These are phyloP conservation scores for Lasius fuliginosus DNA, from an alignment of 2,888 invertebrate species.

Conservation along the genomic window DNA sequence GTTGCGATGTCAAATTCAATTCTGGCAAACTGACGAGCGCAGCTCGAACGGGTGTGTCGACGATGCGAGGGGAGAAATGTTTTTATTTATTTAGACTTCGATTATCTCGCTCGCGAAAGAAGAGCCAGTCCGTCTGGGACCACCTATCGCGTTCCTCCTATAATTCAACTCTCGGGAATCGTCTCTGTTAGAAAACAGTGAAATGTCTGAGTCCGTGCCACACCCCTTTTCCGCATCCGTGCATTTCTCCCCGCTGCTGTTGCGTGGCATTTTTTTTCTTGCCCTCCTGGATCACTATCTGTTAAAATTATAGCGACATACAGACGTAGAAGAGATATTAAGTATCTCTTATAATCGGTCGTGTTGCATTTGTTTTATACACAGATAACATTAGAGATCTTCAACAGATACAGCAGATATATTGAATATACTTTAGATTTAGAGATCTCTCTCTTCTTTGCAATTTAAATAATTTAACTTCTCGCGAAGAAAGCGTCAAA, in stretches of 20 bases:
- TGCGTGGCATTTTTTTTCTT: constrained; percentile 44
- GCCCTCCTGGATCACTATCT: not conserved
- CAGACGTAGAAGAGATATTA: constrained; percentile 22
- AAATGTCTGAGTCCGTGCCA: constrained; percentile 51
- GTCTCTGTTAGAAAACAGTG: constrained; percentile 68
- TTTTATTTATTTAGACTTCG: constrained; percentile 82
- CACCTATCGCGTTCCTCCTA: constrained; percentile 79
- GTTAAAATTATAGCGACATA: constrained; percentile 29
- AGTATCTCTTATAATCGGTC: constrained; percentile 19
- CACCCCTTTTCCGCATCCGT: constrained; percentile 62
- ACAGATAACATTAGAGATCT: not conserved
- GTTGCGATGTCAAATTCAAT: constrained; percentile 73
- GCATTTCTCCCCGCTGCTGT: constrained; percentile 48
- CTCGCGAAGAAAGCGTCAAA: constrained; percentile 24
- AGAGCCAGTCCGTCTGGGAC: constrained; percentile 78
- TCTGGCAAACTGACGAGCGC: constrained; percentile 78
- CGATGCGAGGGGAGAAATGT: constrained; percentile 59
- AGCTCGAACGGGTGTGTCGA: constrained; percentile 67
- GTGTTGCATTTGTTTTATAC: not conserved
- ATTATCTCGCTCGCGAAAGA: constrained; percentile 78
- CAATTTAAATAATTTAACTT: constrained; percentile 5
- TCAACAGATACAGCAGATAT: not conserved
- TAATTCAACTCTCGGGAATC: constrained; percentile 77
- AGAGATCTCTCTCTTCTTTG: not conserved
- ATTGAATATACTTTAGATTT: not conserved